Base-by-base conservation (phyloP, 1,140 invertebrate genomes). In the Amyelois transitella region DNA sequence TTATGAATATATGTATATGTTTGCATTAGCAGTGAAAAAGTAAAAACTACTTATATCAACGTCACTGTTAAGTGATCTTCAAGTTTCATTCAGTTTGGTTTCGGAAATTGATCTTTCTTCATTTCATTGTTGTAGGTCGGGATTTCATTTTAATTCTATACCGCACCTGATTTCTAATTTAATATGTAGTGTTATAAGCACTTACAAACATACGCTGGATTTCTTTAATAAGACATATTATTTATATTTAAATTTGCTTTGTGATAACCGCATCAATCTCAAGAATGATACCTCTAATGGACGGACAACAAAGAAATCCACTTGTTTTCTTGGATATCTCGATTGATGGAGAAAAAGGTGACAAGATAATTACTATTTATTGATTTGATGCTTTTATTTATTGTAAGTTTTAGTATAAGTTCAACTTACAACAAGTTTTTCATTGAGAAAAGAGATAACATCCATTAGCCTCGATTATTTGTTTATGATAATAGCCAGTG, bases 261-360 rank as follows among this genome's bases (percentile, higher is more conserved):
- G 32, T 38, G 12, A 3, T 38, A 38, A 14, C 32, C 17, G 32
- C n/a, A 38, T 48, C 2, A 45, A 1, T 43, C 14, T 5, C 3
- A 10, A 45, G 4, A 53, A 77, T 79, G 66, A 66, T 72, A 69
- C 59, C 75, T 43, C 64, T 58, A 55, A 66, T 58, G 19, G 59
- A 72, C 44, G 56, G 53, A 6, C 32, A 67, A 78, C 71, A 79
- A 77, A 84, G 64, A 54, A 87, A 87, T 67, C 77, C 78, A 51
- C 56, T 87, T 48, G 81, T 87, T 57, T 87, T 77, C 66, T 73
- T 87, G 55, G 84, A 87, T 67, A 81, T 87, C 55, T 64, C 74
- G 45, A 85, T 84, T 53, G 79, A 85, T 60, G 81, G 77, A 18
- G 81, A 78, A 62, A 68, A 69, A 77, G 84, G 84, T 85, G 6